Evolutionary conservation across 2,113 vertebrate species (phyloP).

Genomic region (Cariama cristata): DNA sequence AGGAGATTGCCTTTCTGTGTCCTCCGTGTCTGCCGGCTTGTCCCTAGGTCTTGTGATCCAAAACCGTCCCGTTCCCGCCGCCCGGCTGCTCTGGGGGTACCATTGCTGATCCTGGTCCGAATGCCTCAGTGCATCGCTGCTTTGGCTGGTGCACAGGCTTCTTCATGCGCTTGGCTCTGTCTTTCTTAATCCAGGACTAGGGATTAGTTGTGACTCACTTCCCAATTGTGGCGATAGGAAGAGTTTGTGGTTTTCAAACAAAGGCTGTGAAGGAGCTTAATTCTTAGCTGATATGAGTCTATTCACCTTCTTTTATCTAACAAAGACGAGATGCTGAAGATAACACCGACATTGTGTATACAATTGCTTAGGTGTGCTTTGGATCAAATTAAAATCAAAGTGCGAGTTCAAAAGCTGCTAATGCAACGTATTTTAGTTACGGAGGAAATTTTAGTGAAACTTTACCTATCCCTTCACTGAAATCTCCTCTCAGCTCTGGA

Average conservation of each 20-base stretch:
- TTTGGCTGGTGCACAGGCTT: background rate
- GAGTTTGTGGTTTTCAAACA: background rate
- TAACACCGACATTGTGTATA: rapidly evolving
- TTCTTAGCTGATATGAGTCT: background rate
- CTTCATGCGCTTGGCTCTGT: background rate
- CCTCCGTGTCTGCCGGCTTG: background rate
- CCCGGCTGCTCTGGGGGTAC: background rate
- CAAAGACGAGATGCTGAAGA: background rate
- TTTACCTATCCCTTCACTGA: background rate
- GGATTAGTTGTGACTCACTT: background rate
- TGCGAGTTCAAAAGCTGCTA: background rate
- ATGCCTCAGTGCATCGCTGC: background rate
- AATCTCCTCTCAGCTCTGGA: background rate
- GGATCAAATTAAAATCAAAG: background rate
- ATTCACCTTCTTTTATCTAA: background rate
- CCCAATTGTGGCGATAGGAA: background rate
- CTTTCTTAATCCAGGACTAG: rapidly evolving
- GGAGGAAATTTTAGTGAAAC: background rate
- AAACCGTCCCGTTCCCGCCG: rapidly evolving
- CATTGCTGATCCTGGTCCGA: background rate
- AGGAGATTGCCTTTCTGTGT: background rate
- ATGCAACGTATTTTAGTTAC: background rate
- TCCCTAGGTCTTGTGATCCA: rapidly evolving
- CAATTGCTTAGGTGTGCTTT: background rate
- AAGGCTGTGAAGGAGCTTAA: background rate